phyloP scores from a whole-genome alignment of 2,888 invertebrate species.

The Eupelmus urozonus region DNA sequence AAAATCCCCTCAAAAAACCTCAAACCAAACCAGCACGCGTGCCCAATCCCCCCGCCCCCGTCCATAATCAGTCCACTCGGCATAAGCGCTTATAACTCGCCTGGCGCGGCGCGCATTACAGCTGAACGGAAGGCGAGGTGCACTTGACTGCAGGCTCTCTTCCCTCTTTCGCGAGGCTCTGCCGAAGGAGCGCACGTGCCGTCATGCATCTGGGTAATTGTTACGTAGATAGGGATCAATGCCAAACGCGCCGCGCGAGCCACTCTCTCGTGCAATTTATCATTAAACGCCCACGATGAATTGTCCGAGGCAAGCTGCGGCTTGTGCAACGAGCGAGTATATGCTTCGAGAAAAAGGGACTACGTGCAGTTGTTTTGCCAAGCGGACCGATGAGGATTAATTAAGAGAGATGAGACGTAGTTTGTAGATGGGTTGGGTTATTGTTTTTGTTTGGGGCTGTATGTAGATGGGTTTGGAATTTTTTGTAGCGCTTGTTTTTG shows the following conservation, averaged over 20 bases:
- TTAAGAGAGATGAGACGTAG: constrained; percentile 64
- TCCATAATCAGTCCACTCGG: no score
- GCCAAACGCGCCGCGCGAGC: constrained; percentile 67
- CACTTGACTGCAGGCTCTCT: constrained; percentile 42
- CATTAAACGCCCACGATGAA: constrained; percentile 73
- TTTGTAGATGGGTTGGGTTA: no score
- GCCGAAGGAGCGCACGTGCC: not conserved
- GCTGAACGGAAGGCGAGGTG: constrained; percentile 32
- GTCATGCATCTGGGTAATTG: constrained; percentile 68
- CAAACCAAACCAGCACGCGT: no score
- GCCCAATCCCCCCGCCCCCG: no score
- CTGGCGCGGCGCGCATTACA: not conserved
- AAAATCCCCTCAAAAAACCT: no score
- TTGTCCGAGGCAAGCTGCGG: constrained; percentile 64
- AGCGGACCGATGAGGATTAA: constrained; percentile 70
- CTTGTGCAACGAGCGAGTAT: no score
- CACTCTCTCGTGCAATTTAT: constrained; percentile 70
- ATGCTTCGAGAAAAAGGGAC: not conserved
- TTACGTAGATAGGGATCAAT: constrained; percentile 76
- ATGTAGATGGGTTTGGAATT: no score
- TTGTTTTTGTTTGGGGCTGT: no score
- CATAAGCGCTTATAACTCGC: no score
- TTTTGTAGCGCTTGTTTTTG: no score
- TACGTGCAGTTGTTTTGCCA: constrained; percentile 66
- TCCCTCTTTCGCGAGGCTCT: not conserved